Base-by-base conservation (phyloP, 2,113 vertebrate species). In the Plotosus lineatus region DNA sequence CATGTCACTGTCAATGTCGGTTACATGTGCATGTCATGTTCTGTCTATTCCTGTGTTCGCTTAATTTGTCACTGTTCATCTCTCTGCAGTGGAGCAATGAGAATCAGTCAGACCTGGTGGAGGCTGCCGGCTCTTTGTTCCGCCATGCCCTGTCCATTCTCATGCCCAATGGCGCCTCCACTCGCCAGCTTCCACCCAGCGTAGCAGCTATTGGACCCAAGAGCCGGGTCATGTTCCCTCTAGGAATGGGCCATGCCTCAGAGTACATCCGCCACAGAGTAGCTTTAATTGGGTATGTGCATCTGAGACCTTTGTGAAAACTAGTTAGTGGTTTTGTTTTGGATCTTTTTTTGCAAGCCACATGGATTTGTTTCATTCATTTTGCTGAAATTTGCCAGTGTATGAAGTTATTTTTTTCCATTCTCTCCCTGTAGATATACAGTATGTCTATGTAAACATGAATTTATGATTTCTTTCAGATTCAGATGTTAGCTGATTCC, bases 141-240 rank as follows among this genome's bases (percentile, higher is more conserved):
- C 94, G 94, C 6, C 89, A 92, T 1, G 92, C 92, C 10, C 68
- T 98, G 75, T 93, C 93, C 0, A 71, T 95, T 80, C 90, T 99
- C 89, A 94, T 93, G 90, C 95, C 97, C 2, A 94, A 94, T 0
- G 94, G 94, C 31, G 91, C 93, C 68, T 95, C 94, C 1, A 90
- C 92, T 69, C 95, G 97, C 42, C 98, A 99, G 91, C 94, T 99
- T 77, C 98, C 98, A 53, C 97, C 97, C 0, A 99, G 98, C 0
- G 90, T 99, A 42, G 94, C 97, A 0, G 86, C 83, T 53, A 94
- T 98, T 19, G 95, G 95, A 1, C 90, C 94, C 10, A 94, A 91
- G 86, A 95, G 95, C 91, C 88, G 96, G 81, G 95, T 95, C 44
- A 91, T 90, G 89, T 99, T 99, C 88, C 96, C 96, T 0, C 92